Conservation (phyloP, 2,888 invertebrate genomes). For the Scrobipalpa atriplicella region DNA sequence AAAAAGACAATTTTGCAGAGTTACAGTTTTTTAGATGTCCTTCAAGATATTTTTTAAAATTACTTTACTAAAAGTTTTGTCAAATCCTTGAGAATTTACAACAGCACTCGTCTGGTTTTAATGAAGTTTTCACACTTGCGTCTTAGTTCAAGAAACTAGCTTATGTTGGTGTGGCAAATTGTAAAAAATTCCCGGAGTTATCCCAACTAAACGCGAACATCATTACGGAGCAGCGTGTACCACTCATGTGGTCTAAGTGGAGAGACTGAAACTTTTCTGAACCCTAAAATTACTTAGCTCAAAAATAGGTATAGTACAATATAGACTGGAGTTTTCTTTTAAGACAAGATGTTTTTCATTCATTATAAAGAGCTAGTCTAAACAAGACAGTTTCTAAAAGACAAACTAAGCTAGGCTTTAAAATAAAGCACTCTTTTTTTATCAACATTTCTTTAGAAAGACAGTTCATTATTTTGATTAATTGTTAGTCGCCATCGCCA, state of each 20-base stretch:
- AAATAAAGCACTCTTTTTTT: too few species aligned
- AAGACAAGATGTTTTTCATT: not conserved
- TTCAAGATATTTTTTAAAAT: too few species aligned
- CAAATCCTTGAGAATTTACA: not conserved
- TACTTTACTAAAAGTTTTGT: not conserved
- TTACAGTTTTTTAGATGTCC: too few species aligned
- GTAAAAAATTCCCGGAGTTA: slow-evolving; percentile 47
- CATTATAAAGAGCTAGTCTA: not conserved
- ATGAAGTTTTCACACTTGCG: slow-evolving; percentile 24
- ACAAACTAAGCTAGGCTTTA: too few species aligned
- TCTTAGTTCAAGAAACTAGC: slow-evolving; percentile 21
- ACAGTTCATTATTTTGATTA: too few species aligned
- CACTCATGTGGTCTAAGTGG: slow-evolving; percentile 15
- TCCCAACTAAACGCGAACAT: slow-evolving; percentile 43
- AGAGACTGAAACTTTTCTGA: not conserved
- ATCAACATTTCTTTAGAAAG: too few species aligned
- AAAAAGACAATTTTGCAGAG: not conserved
- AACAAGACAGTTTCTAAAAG: not conserved
- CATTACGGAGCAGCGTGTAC: slow-evolving; percentile 33
- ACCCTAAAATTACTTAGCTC: not conserved
- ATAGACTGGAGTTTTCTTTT: not conserved
- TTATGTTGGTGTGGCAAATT: slow-evolving; percentile 24
- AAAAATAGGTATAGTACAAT: not conserved
- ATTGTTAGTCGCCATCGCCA: too few species aligned
- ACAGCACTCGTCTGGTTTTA: slow-evolving; percentile 10